Evolutionary conservation across 2,797 vertebrate genomes (phyloP), one percentile per base, ranked within the genome.

Genomic region (Sylvilagus floridanus): DNA sequence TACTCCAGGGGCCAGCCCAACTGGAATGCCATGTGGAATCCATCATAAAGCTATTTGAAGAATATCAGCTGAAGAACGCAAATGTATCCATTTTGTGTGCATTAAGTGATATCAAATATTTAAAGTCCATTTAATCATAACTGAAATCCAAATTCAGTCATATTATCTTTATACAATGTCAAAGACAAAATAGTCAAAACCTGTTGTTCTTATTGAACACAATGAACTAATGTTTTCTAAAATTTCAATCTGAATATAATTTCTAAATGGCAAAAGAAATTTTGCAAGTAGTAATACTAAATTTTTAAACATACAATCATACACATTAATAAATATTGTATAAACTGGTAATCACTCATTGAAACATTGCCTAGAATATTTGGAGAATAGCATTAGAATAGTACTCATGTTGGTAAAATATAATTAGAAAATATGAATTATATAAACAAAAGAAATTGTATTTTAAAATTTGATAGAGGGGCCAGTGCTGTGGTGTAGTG

Each of bases 81-180:
- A 68, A 73, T 69, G 54, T 1, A 63, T 76, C 65, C 24, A 37
- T 50, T 83, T 57, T 54, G 30, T 35, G 8, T 52, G 73, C 7
- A 73, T 60, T 9, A 92, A 57, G 52, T 78, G 8, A 63, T 85
- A 10, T 72, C 28, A 94, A 78, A 65, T 86, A 63, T 32, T 73
- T 65, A 37, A 87, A 60, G 24, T 87, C 28, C 78, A 62, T 13
- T 57, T 73, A 94, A 57, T 87, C 50, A 84, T 24, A 75, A 8
- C 79, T 95, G 72, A 88, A 88, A 76, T 84, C 3, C 26, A 91
- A 83, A 86, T 47, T 82, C 9, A 82, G 7, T 28, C 22, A 21
- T 47, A 50, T 3, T 90, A 2, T 26, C 68, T 26, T 84, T 88
- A 12, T 72, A 52, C 6, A 50, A 26, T 78, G 12, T 32, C 7